Percentiles rank a stretch among this genome's conserved stretches.
These are phyloP conservation scores for Gavia stellata DNA, from an alignment of 2,113 vertebrate genomes.

Conservation along the genomic window DNA sequence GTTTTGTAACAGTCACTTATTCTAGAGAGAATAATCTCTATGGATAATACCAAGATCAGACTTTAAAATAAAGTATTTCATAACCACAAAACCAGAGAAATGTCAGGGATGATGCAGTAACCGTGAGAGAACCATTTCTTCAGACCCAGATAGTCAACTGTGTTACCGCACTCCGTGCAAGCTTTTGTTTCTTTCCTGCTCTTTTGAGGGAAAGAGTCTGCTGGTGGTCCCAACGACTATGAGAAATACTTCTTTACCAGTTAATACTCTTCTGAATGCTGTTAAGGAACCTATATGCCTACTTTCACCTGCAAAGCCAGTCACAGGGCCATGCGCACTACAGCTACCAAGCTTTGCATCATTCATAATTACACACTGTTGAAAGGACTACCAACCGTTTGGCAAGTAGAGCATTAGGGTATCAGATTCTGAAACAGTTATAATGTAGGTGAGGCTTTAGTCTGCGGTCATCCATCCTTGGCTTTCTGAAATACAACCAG, in stretches of 20 bases:
- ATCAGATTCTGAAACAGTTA: not conserved
- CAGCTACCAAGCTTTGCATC: not conserved
- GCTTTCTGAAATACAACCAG: not conserved
- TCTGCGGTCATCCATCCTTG: not conserved
- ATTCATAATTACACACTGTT: not conserved
- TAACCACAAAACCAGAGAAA: slow-evolving; percentile 38
- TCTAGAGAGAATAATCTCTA: slow-evolving; percentile 30
- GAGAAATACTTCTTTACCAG: not conserved
- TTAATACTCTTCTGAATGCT: not conserved
- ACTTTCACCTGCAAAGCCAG: not conserved
- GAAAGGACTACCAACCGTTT: not conserved
- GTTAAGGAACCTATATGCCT: not conserved
- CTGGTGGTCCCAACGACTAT: not conserved
- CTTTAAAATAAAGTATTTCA: slow-evolving; percentile 19
- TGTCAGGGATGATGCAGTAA: not conserved
- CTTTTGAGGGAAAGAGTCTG: not conserved
- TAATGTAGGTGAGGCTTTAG: not conserved
- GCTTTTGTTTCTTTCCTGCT: not conserved
- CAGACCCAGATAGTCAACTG: not conserved
- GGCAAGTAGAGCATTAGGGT: not conserved
- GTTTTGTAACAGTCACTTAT: slow-evolving; percentile 39
- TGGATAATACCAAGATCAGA: not conserved
- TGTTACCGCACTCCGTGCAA: not conserved
- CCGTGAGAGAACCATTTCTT: not conserved
- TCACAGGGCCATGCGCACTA: not conserved